phyloP scores from a whole-genome alignment of 1,140 invertebrate genomes.

The Eciton burchellii region DNA sequence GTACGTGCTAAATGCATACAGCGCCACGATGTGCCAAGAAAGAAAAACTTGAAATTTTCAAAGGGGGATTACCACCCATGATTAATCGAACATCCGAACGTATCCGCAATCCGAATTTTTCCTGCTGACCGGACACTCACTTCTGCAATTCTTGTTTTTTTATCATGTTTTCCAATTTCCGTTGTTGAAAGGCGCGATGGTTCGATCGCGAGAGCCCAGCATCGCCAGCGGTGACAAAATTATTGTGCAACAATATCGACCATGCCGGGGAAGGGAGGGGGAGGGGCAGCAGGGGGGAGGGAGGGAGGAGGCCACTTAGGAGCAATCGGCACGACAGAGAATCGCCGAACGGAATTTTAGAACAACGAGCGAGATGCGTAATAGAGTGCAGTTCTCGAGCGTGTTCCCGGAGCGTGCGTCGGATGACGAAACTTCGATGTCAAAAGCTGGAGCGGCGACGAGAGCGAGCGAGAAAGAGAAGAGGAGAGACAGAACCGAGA shows the following conservation, averaged over 20 bases:
- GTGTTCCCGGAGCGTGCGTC: constrained; percentile 37
- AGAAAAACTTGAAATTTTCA: neutral
- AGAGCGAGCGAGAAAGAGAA: constrained; percentile 38
- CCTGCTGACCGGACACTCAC: too few relatives aligned
- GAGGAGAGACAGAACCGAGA: neutral
- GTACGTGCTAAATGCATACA: neutral
- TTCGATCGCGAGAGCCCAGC: neutral
- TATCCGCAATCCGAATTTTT: neutral
- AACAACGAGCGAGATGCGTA: constrained; percentile 13
- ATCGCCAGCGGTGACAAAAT: constrained; percentile 35
- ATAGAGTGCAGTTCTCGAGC: constrained; percentile 20
- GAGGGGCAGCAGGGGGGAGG: neutral
- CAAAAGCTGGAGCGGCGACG: constrained; percentile 65
- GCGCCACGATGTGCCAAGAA: neutral
- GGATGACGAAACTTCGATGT: constrained; percentile 68
- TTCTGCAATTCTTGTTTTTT: neutral
- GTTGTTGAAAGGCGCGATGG: neutral
- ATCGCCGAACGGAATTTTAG: constrained; percentile 41
- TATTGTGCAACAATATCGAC: constrained; percentile 60
- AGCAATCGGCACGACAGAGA: constrained; percentile 23
- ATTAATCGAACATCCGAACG: neutral
- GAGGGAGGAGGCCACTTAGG: neutral
- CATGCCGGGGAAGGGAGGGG: neutral
- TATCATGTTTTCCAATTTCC: neutral
- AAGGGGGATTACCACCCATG: too few relatives aligned